These are phyloP conservation scores for Syngnathus floridae DNA, from an alignment of 2,113 vertebrate species.

Conservation along the genomic window DNA sequence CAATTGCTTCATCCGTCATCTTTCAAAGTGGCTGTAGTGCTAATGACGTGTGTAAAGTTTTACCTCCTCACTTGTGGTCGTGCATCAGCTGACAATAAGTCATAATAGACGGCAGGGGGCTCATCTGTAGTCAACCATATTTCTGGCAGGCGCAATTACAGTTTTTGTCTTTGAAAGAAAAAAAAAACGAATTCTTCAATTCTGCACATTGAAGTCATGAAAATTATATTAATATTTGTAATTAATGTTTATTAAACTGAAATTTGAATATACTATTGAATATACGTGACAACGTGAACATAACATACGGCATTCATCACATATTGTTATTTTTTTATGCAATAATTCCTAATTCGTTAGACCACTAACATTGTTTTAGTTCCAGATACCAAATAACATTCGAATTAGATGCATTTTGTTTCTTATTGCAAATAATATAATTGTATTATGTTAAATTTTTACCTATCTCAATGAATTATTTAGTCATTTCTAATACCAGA, in stretches of 20 bases:
- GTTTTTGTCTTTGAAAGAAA: no score
- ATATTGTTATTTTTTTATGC: background rate
- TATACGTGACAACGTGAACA: background rate
- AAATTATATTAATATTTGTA: background rate
- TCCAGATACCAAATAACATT: background rate
- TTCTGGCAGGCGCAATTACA: background rate
- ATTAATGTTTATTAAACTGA: no score
- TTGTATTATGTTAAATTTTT: background rate
- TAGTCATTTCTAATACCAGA: background rate
- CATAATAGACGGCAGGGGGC: background rate
- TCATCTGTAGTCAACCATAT: background rate
- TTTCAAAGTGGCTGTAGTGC: background rate
- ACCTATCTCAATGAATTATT: background rate
- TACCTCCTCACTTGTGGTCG: background rate
- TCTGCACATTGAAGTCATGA: background rate
- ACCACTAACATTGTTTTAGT: background rate
- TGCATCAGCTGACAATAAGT: background rate
- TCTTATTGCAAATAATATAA: background rate
- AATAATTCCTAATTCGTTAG: no score
- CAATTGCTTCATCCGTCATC: background rate
- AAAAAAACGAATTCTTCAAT: no score
- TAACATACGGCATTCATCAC: background rate
- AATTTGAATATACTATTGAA: background rate
- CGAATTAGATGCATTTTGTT: background rate
- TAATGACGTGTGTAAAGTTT: background rate